Evolutionary conservation across 2,113 vertebrate species (phyloP), one percentile per base, ranked within the genome.

Genomic region (Sphaerodactylus townsendi): DNA sequence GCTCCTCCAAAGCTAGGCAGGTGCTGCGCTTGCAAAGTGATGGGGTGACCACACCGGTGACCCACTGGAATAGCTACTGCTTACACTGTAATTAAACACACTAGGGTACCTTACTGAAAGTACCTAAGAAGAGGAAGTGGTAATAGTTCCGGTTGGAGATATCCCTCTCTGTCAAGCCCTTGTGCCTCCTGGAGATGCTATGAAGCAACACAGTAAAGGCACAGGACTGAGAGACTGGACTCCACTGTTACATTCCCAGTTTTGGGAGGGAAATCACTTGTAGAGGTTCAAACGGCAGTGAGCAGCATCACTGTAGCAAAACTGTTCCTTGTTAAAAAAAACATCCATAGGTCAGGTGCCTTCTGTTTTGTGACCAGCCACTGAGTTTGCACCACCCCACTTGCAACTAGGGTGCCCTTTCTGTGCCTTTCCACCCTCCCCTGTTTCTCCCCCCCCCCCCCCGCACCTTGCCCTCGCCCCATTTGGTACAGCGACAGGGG

Each of bases 391-490:
- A 64, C n/a, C 65, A 71, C 41, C 68, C 83, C 75, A 78, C 53
- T 85, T 78, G 39, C 53, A 41, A 46, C 39, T 71, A 85, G 83
- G 83, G 83, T 85, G 83, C 17, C 75, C 69, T 85, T 85, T 79
- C 83, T 85, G 83, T 85, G 83, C 83, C 83, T 85, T 78, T 70
- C 68, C 44, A 78, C 68, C 68, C 83, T 78, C 39, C 68, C 44
- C 80, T 33, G 6, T 62, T 46, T 30, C 15, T 25, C 76, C 64
- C 80, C 79, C 72, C 79, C 39, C 25, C 41, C 39, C 8, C 39
- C 71, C 23, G 30, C 64, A 68, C 72, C 85, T 46, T 64, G n/a
- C 50, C 14, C 85, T 77, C 28, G 53, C 85, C 85, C 85, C 73
- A 86, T 56, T 73, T 78, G 76, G 81, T 79, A 79, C 81, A 74